These are phyloP conservation scores for Sebastes minor DNA, from an alignment of 2,797 vertebrate species.

Conservation along the genomic window DNA sequence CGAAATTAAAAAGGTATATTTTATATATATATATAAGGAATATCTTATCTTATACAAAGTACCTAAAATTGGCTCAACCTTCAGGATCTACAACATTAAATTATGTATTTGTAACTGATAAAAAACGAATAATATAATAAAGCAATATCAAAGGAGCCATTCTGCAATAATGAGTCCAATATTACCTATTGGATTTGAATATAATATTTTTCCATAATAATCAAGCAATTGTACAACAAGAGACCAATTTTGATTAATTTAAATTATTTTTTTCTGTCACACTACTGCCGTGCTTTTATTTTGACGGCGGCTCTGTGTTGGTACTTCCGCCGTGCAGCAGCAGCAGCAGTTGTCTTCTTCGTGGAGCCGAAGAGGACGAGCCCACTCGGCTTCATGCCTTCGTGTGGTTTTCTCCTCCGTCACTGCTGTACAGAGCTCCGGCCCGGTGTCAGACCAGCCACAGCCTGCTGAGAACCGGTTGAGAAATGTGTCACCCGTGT, in stretches of 20 bases:
- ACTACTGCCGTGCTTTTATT: constrained; percentile 51
- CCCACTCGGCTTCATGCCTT: not conserved
- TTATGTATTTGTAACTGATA: not conserved
- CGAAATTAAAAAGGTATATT: too few relatives aligned
- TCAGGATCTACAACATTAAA: too few relatives aligned
- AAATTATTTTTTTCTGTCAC: accelerated
- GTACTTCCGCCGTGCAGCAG: constrained; percentile 19
- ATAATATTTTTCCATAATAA: too few relatives aligned
- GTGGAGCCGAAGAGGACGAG: not conserved
- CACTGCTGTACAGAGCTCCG: constrained; percentile 13
- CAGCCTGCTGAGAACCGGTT: constrained; percentile 13
- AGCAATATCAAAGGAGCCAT: not conserved
- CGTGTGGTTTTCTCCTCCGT: not conserved
- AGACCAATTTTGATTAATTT: not conserved
- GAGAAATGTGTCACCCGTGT: constrained; percentile 77
- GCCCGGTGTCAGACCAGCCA: constrained; percentile 35
- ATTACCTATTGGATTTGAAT: too few relatives aligned
- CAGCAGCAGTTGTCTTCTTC: not conserved
- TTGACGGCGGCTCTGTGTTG: not conserved
- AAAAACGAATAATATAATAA: not conserved
- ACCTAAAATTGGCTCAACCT: too few relatives aligned
- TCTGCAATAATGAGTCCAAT: not conserved
- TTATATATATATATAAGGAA: too few relatives aligned
- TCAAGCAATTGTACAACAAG: too few relatives aligned
- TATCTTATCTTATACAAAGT: too few relatives aligned